Conservation (phyloP, 2,888 invertebrate genomes). For the Miltochrista miniata region DNA sequence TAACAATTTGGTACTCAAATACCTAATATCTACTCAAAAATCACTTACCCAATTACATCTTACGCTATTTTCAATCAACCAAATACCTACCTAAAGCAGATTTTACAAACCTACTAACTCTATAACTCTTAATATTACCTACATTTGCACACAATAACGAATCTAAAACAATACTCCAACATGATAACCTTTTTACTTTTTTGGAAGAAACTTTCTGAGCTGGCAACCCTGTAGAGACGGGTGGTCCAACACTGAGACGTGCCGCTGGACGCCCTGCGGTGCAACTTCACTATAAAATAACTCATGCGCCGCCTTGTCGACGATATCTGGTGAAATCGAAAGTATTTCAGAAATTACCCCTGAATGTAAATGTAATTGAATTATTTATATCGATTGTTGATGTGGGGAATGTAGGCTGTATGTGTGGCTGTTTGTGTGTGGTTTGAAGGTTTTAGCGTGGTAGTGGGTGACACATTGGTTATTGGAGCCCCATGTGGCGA, state of each 20-base stretch:
- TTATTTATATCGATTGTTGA: conserved; percentile 2
- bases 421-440: neutral
- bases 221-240: conserved; percentile 53
- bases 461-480: too few relatives aligned
- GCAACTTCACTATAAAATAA: conserved; percentile 40
- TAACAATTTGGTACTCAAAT: too few relatives aligned
- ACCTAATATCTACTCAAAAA: too few relatives aligned
- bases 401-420: conserved; percentile 1
- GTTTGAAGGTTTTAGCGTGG: neutral
- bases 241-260: conserved; percentile 57
- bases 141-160: conserved; percentile 11
- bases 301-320: conserved; percentile 20
- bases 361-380: conserved; percentile 11
- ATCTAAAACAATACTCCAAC: conserved; percentile 20
- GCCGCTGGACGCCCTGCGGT: conserved; percentile 58
- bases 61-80: too few relatives aligned
- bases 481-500: too few relatives aligned
- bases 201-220: conserved; percentile 21
- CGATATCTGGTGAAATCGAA: conserved; percentile 23
- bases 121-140: neutral
- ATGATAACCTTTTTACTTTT: conserved; percentile 9
- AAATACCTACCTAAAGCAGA: too few relatives aligned
- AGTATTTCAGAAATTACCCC: conserved; percentile 22
- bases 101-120: too few relatives aligned
- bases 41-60: too few relatives aligned